phyloP scores from a whole-genome alignment of 2,888 invertebrate species.

The Latheticus oryzae region DNA sequence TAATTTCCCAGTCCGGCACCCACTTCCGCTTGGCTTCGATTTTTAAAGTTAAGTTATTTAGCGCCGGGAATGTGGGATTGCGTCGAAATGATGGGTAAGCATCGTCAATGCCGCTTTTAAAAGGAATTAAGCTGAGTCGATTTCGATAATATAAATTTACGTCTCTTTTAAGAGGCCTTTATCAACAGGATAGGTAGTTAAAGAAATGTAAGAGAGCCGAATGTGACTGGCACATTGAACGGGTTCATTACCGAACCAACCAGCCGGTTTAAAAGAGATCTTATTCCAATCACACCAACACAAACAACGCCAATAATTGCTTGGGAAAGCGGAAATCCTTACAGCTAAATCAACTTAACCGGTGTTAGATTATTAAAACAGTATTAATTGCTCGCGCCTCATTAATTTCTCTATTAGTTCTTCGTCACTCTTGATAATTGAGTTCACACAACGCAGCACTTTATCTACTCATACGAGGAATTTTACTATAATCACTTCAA shows the following conservation, averaged over 20 bases:
- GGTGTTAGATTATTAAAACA: slow-evolving; percentile 39
- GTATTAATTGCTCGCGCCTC: slow-evolving; percentile 30
- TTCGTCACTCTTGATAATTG: slow-evolving; percentile 1
- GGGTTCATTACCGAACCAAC: slow-evolving; percentile 48
- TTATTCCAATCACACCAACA: slow-evolving; percentile 50
- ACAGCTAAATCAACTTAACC: slow-evolving; percentile 32
- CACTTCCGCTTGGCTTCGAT: slow-evolving; percentile 11
- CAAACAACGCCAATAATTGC: slow-evolving; percentile 48
- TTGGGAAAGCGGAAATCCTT: slow-evolving; percentile 45
- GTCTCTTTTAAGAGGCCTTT: slow-evolving; percentile 49
- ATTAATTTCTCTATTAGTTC: slow-evolving; percentile 28
- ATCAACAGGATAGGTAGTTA: slow-evolving; percentile 50
- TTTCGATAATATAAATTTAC: slow-evolving; percentile 50
- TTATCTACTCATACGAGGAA: no score
- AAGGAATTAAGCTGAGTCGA: slow-evolving; percentile 41
- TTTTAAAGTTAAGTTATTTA: slow-evolving; percentile 30
- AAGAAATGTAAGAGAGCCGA: slow-evolving; percentile 49
- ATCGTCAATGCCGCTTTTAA: slow-evolving; percentile 33
- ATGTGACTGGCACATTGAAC: slow-evolving; percentile 51
- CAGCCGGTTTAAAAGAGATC: slow-evolving; percentile 45
- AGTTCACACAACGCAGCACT: not conserved
- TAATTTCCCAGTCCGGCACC: slow-evolving; percentile 11
- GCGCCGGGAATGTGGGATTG: slow-evolving; percentile 18
- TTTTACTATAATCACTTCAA: no score
- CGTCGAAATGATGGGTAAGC: slow-evolving; percentile 36